A percentile compares a stretch with the other conserved stretches of the same genome.
Evolutionary conservation across 2,888 invertebrate species (phyloP).

Genomic region (Habroteleia sp.): DNA sequence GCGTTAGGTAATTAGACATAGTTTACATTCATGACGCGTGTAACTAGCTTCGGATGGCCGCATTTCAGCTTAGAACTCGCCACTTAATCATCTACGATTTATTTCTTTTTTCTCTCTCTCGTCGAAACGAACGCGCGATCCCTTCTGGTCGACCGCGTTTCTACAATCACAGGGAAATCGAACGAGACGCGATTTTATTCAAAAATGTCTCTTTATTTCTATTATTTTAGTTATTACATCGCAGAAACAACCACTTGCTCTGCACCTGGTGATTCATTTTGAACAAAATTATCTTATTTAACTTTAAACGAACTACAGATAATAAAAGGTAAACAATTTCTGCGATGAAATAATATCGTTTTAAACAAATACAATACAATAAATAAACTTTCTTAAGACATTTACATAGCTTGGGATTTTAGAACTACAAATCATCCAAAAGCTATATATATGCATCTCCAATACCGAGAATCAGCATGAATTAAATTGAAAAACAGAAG

Average conservation of each 20-base stretch:
- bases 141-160: constrained; percentile 1
- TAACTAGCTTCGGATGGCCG: constrained; percentile 72
- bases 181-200: constrained; percentile 27
- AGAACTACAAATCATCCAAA: too few species aligned
- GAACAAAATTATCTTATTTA: too few species aligned
- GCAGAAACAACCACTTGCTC: constrained; percentile 43
- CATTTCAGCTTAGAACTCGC: constrained; percentile 74
- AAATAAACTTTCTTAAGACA: constrained; percentile 40
- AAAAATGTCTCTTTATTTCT: constrained; percentile 19
- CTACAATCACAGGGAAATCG: constrained; percentile 30
- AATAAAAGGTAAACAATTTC: constrained; percentile 17
- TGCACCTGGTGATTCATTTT: too few species aligned
- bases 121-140: constrained; percentile 3
- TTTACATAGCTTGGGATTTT: constrained; percentile 37
- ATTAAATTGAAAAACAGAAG: neutral
- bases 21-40: constrained; percentile 71
- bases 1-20: constrained; percentile 71
- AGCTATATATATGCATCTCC: constrained; percentile 42
- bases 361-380: constrained; percentile 4
- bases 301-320: too few species aligned
- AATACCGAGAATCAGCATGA: constrained; percentile 18
- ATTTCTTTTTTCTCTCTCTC: constrained; percentile 4
- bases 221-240: constrained; percentile 6
- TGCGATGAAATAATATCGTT: constrained; percentile 22
- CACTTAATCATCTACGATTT: constrained; percentile 21